Evolutionary conservation across 1,140 invertebrate species (phyloP), one percentile per base, ranked within the genome.

Genomic region (Papilio polytes): DNA sequence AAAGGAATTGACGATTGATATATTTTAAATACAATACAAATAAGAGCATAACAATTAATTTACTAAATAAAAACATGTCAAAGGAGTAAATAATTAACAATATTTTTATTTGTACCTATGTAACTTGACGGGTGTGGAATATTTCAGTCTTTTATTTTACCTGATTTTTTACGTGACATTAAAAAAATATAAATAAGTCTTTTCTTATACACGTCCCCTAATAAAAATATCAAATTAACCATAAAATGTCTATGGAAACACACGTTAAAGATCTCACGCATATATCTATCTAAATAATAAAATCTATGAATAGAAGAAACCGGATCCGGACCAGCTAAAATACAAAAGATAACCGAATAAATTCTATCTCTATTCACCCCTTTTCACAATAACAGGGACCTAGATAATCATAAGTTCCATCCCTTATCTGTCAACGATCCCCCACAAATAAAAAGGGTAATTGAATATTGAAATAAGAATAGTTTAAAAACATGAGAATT

Each of bases 341-440:
- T 12, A 76, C 41, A 76, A 46, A 48, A 51, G 41, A 15, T 26
- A 76, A 76, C 44, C 41, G 44, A 76, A 76, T 53, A 53, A 76
- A 76, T 76, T 76, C 44, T 76, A 76, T 76, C 74, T 76, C 74
- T 51, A 76, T 76, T 76, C 74, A 76, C 74, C 74, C 74, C 74
- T 51, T 76, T 41, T 48, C 74, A 53, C 46, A 48, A 41, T 41
- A 41, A 76, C 22, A 20, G 10, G 73, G 46, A 76, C 46, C 22
- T 76, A 44, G 20, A 76, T 76, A 76, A 74, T 74, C 73, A 46
- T 9, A 20, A 74, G 31, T 13, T 20, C 18, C 18, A 74, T 31
- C 46, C 46, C 46, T 76, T 76, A 76, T 76, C 74, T 51, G 74
- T 76, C 74, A 76, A 76, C 74, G 74, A 26, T 53, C 46, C 44